These are phyloP conservation scores for Oscheius sp. DNA, from an alignment of 2,888 invertebrate genomes.

Conservation along the genomic window DNA sequence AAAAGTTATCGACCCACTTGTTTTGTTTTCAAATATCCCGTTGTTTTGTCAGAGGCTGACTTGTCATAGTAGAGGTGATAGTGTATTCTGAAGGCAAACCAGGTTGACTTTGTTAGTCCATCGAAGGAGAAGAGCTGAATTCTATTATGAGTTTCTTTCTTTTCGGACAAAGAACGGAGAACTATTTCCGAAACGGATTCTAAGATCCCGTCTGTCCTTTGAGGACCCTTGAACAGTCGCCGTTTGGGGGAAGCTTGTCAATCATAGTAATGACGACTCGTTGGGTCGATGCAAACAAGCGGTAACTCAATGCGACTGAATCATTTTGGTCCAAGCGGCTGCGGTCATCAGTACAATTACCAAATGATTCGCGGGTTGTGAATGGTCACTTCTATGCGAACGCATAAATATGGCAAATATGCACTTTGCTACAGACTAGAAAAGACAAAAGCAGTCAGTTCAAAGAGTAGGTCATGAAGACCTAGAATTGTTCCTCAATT, in stretches of 20 bases:
- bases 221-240: not conserved
- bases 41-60: conserved; percentile 28
- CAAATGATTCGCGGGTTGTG: not conserved
- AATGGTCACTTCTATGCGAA: not conserved
- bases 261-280: conserved; percentile 35
- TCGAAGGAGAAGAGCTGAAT: conserved; percentile 71
- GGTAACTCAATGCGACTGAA: conserved; percentile 36
- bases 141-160: not conserved
- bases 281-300: conserved; percentile 37
- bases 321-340: conserved; percentile 23
- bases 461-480: too few relatives aligned
- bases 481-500: too few relatives aligned
- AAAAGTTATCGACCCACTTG: conserved; percentile 39
- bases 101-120: conserved; percentile 65
- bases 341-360: conserved; percentile 32
- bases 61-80: conserved; percentile 64
- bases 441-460: too few relatives aligned
- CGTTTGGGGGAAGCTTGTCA: conserved; percentile 14
- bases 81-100: conserved; percentile 71
- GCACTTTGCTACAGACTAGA: too few relatives aligned
- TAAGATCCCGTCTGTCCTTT: not conserved
- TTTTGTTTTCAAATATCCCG: conserved; percentile 46
- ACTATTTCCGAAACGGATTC: not conserved
- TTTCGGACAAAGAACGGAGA: conserved; percentile 1
- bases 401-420: too few relatives aligned